Evolutionary conservation across 1,140 invertebrate species (phyloP).

Genomic region (Macrobrachium nipponense): DNA sequence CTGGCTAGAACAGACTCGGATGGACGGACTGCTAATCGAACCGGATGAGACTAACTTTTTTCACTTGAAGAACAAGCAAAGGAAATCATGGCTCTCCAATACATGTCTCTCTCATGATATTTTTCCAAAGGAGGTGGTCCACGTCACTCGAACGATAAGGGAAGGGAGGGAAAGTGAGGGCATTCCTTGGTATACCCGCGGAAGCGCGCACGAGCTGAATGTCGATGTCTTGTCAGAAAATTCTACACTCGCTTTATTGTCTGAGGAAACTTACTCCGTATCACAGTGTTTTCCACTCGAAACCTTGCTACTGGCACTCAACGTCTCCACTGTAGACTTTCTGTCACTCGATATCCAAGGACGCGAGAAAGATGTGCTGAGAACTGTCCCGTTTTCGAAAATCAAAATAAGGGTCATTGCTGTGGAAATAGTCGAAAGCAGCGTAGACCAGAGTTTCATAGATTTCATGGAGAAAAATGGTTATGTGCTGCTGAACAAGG

Average conservation of each 20-base stretch:
- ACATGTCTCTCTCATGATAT: slow-evolving; percentile 73
- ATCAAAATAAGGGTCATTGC: slow-evolving; percentile 32
- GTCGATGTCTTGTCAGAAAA: background rate
- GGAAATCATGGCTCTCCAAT: slow-evolving; percentile 62
- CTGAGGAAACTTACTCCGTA: background rate
- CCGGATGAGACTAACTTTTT: slow-evolving; percentile 72
- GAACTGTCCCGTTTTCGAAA: background rate
- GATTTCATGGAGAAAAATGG: background rate
- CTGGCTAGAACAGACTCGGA: slow-evolving; percentile 75
- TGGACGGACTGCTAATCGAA: slow-evolving; percentile 82
- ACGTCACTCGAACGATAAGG: background rate
- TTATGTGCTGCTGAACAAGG: too few species aligned
- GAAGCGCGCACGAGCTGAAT: slow-evolving; percentile 17
- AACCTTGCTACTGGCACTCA: slow-evolving; percentile 37
- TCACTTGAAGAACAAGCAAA: slow-evolving; percentile 58
- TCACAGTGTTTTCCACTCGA: slow-evolving; percentile 77
- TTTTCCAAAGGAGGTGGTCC: slow-evolving; percentile 65
- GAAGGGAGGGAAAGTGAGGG: background rate
- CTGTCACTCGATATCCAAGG: slow-evolving; percentile 42
- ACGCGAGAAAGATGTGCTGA: slow-evolving; percentile 7
- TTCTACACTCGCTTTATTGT: background rate
- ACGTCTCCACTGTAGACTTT: slow-evolving; percentile 35
- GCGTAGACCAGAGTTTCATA: background rate
- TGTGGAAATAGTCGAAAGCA: slow-evolving; percentile 14
- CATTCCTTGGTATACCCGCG: slow-evolving; percentile 21